Evolutionary conservation across 2,113 vertebrate species (phyloP), one percentile per base, ranked within the genome.

Genomic region (Siniperca knerii): DNA sequence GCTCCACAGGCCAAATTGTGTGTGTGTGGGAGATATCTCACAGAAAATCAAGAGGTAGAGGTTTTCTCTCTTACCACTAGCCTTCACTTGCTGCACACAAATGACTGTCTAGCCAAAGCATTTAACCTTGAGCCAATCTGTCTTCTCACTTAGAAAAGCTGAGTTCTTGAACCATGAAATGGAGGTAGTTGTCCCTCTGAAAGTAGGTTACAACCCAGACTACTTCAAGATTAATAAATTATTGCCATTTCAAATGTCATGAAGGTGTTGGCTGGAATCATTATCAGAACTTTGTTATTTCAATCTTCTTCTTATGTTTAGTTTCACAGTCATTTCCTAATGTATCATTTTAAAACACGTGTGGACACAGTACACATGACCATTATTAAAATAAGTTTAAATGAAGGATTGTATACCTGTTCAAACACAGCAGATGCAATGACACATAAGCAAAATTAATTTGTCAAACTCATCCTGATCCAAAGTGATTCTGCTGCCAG

Each of bases 71-170:
- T 89, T 65, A 76, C 75, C 75, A 75, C 75, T 67, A 78, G 83
- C 77, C 67, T 85, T 81, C 83, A 70, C 90, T 89, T 84, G 82
- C 89, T 90, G 86, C 92, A 91, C 88, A 92, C 90, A 94, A 95
- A 95, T 94, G 89, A 94, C 83, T 84, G 87, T 88, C 89, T 88
- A 74, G 88, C 89, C 82, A 83, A 89, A 90, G 82, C 91, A 79
- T 94, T 95, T 94, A 94, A 94, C 92, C 94, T 94, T 92, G 81
- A 93, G 89, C 91, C 88, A 90, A 90, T 94, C 90, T 92, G 92
- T 92, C 90, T 92, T 89, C 85, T 85, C 85, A 88, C 87, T 91
- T 82, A 93, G 87, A 92, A 92, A 92, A 91, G 72, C 85, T 61
- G 75, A 92, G 82, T 81, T 89, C 81, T 90, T 93, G 92, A 94